phyloP scores from a whole-genome alignment of 2,888 invertebrate species.

The Oxycera nigricornis region DNA sequence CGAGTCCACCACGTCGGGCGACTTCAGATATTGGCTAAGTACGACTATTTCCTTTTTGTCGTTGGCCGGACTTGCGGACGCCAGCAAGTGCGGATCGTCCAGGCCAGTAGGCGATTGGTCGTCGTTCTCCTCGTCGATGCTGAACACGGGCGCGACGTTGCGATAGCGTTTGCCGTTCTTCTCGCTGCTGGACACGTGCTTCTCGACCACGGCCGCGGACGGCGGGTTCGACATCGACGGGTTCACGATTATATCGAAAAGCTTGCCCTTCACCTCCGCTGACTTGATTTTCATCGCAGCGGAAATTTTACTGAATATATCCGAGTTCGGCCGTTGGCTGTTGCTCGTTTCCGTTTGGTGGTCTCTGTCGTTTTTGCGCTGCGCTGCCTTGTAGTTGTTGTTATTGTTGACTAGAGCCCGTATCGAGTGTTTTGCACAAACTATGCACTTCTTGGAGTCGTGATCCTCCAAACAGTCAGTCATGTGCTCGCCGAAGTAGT shows the following conservation, averaged over 20 bases:
- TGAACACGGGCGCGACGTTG: slow-evolving; percentile 91
- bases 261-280: slow-evolving; percentile 88
- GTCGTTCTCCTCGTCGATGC: slow-evolving; percentile 88
- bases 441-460: slow-evolving; percentile 78
- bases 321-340: slow-evolving; percentile 63
- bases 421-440: slow-evolving; percentile 71
- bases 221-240: slow-evolving; percentile 67
- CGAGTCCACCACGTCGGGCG: slow-evolving; percentile 82
- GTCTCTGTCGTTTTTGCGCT: not conserved
- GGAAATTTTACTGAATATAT: slow-evolving; percentile 83
- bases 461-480: slow-evolving; percentile 86
- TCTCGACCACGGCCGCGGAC: slow-evolving; percentile 65
- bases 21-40: slow-evolving; percentile 80
- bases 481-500: slow-evolving; percentile 82
- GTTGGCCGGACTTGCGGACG: slow-evolving; percentile 64
- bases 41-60: slow-evolving; percentile 82
- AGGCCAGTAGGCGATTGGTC: slow-evolving; percentile 55
- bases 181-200: slow-evolving; percentile 85
- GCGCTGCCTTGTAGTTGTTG: slow-evolving; percentile 7
- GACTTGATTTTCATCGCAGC: slow-evolving; percentile 90
- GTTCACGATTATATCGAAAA: slow-evolving; percentile 94
- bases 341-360: not conserved
- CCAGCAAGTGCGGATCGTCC: slow-evolving; percentile 47
- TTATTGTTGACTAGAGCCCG: not conserved
- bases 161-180: slow-evolving; percentile 87